phyloP scores from a whole-genome alignment of 2,888 invertebrate genomes.

The Stenodera caucasica region DNA sequence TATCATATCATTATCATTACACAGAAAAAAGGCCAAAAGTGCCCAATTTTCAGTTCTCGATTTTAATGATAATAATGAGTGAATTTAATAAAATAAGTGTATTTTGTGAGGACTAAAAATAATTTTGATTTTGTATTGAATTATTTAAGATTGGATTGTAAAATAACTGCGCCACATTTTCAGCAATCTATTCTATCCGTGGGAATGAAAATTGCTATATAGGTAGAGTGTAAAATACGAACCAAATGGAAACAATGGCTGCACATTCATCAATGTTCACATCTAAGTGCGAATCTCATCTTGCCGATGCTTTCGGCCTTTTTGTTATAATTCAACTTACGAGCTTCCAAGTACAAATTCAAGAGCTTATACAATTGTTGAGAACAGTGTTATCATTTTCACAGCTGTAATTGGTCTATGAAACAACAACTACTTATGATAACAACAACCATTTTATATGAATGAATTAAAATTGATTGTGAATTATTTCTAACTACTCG shows the following conservation, averaged over 20 bases:
- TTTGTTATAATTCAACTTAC: conserved; percentile 11
- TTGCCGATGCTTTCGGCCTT: conserved; percentile 7
- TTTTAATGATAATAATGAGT: too few relatives aligned
- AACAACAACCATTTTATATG: conserved; percentile 2
- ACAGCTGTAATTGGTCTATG: neutral
- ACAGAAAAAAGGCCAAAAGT: too few relatives aligned
- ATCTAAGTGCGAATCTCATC: conserved; percentile 12
- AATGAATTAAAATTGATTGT: neutral
- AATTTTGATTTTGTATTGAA: too few relatives aligned
- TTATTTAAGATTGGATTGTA: neutral
- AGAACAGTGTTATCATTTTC: conserved; percentile 7
- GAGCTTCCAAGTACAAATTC: conserved; percentile 12
- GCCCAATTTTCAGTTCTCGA: too few relatives aligned
- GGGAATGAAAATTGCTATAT: conserved; percentile 28
- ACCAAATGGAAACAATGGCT: conserved; percentile 37
- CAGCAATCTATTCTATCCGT: conserved; percentile 23
- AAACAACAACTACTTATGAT: neutral
- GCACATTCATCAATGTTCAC: conserved; percentile 33
- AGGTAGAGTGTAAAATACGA: conserved; percentile 37
- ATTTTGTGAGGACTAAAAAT: neutral
- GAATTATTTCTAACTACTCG: too few relatives aligned
- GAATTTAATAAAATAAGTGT: neutral
- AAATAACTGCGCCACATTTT: neutral
- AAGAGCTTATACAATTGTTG: conserved; percentile 8
- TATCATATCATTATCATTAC: too few relatives aligned